These are phyloP conservation scores for Drosophila ananassae DNA, from an alignment of 1,140 invertebrate genomes.

Conservation along the genomic window DNA sequence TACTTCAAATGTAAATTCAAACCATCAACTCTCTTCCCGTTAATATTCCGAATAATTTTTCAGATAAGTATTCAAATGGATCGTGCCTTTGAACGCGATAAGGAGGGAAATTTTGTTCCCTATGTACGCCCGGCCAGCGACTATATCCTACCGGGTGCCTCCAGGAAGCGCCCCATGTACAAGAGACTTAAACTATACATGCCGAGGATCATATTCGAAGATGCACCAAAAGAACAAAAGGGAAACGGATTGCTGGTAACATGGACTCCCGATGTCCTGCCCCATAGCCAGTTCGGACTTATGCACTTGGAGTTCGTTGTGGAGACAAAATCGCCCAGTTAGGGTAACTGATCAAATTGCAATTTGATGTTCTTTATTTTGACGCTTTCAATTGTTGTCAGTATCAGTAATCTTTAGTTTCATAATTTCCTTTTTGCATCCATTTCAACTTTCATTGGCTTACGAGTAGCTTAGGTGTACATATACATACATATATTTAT, in stretches of 20 bases:
- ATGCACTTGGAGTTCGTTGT: conserved; percentile 67
- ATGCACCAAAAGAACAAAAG: conserved; percentile 21
- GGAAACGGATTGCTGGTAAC: conserved; percentile 61
- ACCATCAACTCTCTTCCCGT: neutral
- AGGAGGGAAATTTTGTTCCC: conserved; percentile 49
- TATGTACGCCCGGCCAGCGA: conserved; percentile 42
- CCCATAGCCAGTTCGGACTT: conserved; percentile 69
- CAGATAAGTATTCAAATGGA: conserved; percentile 61
- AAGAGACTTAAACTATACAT: conserved; percentile 52
- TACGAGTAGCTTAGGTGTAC: conserved; percentile 71
- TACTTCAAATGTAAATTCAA: conserved; percentile 58
- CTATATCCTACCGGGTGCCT: neutral
- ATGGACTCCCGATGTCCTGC: conserved; percentile 69
- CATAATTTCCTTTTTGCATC: conserved; percentile 39
- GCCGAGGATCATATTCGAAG: conserved; percentile 49
- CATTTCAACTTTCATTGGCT: conserved; percentile 72
- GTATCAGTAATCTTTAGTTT: conserved; percentile 40
- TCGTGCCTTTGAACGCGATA: conserved; percentile 53
- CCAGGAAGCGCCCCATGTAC: conserved; percentile 50
- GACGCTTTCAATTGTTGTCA: conserved; percentile 53
- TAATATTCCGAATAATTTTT: neutral
- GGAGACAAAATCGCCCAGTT: conserved; percentile 42
- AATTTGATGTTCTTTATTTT: conserved; percentile 70
- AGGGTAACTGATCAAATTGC: conserved; percentile 14
- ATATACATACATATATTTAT: conserved; percentile 59